Percentiles rank a stretch among this genome's conserved stretches.
Conservation (phyloP, 2,888 invertebrate genomes). For the Ptilodon capucinus region DNA sequence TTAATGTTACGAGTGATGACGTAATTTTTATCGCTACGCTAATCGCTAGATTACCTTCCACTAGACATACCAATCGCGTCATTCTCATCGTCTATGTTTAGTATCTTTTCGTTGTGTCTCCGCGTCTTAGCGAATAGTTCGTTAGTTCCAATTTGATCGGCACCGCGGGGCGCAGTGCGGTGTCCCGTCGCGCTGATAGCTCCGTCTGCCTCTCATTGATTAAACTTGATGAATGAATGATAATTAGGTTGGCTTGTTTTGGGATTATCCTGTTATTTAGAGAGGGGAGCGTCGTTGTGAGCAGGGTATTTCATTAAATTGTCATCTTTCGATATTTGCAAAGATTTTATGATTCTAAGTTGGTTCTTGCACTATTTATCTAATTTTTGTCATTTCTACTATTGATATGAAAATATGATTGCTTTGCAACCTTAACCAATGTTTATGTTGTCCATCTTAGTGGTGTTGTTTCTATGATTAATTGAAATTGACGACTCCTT, state of each 20-base stretch:
- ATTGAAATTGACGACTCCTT: neutral
- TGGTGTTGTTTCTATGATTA: neutral
- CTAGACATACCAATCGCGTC: neutral
- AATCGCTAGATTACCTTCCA: neutral
- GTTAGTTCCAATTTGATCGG: constrained; percentile 33
- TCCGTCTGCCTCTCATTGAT: constrained; percentile 26
- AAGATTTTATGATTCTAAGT: too few species aligned
- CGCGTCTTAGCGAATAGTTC: constrained; percentile 13
- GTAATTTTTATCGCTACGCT: neutral
- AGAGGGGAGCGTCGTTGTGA: constrained; percentile 4
- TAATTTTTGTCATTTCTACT: too few species aligned
- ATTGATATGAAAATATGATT: too few species aligned
- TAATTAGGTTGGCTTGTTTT: constrained; percentile 26
- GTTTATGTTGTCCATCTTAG: neutral
- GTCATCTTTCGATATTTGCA: too few species aligned
- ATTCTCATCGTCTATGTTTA: neutral
- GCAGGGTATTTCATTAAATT: neutral
- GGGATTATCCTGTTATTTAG: constrained; percentile 16
- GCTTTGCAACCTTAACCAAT: neutral
- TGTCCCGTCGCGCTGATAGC: constrained; percentile 40
- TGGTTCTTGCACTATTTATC: too few species aligned
- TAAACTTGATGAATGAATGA: constrained; percentile 33
- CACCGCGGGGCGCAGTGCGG: constrained; percentile 24
- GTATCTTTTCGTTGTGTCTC: neutral
- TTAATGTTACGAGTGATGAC: neutral